Evolutionary conservation across 2,113 vertebrate species (phyloP), one percentile per base, ranked within the genome.

Genomic region (Gallinago media): DNA sequence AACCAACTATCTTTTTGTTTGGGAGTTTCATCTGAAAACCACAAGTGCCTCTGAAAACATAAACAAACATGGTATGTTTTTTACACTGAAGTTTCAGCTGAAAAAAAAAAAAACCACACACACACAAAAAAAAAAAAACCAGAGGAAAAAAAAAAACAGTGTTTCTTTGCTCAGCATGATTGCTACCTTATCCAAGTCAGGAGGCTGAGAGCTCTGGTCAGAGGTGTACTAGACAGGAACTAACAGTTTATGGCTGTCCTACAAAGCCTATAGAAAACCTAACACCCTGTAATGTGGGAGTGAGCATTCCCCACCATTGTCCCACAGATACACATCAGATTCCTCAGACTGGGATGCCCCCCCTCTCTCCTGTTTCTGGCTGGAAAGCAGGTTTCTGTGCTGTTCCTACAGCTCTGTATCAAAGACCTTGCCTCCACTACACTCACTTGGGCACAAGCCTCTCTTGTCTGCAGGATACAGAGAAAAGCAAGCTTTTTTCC

Each of bases 341-440:
- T 15, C 36, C 23, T 84, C 36, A 82, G 44, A 76, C 12, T 15
- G 5, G 75, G 44, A 81, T 36, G 26, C 9, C 62, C 32, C 11
- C 17, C 3, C 8, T 59, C 13, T 74, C n/a, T 54, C 7, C 26
- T 3, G 0, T 1, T 71, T 11, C 5, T 32, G 3, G 6, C 13
- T 15, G 16, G 80, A 79, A 85, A 77, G 4, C 23, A 44, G 42
- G 6, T 44, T 89, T 76, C 54, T 68, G 21, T 14, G 12, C 52
- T 1, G 2, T 21, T 83, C 38, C 38, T 76, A 36, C 12, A 77
- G 8, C 8, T 92, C 58, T 22, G 7, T 58, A 22, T 49, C 46
- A 58, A 75, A 68, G 85, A 5, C 36, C 12, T 38, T 36, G 13
- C 40, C 36, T 83, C 38, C 55, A 15, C 16, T 7, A 3, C 14